These are phyloP conservation scores for Pangasius mekongensis DNA, from an alignment of 2,797 vertebrate genomes.

Conservation along the genomic window DNA sequence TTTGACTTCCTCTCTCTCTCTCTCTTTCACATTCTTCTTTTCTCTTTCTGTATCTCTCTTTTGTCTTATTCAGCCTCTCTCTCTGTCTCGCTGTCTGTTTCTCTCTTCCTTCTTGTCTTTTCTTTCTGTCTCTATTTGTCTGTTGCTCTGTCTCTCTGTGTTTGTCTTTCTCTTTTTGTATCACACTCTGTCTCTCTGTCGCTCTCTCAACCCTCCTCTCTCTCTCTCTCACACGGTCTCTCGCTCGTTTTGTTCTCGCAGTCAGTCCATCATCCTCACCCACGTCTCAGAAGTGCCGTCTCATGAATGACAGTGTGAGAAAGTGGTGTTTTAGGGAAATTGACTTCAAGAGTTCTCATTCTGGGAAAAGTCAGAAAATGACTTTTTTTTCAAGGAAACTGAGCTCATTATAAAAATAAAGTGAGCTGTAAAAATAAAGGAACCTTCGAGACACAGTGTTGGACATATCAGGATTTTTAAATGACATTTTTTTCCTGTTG, in stretches of 20 bases:
- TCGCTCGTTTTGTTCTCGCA: background rate
- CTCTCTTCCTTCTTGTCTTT: background rate
- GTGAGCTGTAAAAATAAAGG: background rate
- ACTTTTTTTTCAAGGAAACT: background rate
- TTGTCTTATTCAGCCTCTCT: background rate
- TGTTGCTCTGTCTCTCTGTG: background rate
- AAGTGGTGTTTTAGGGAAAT: background rate
- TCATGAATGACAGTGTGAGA: background rate
- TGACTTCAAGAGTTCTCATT: background rate
- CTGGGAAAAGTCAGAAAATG: constrained; percentile 1
- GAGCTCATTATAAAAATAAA: constrained; percentile 25
- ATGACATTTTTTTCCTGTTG: background rate
- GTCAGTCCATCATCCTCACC: constrained; percentile 10
- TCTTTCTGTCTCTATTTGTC: too few species aligned
- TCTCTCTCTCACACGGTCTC: background rate
- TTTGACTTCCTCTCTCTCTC: background rate
- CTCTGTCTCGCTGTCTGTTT: background rate
- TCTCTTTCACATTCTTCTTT: background rate
- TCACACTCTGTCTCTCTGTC: background rate
- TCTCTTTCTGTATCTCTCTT: background rate
- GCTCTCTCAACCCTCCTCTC: background rate
- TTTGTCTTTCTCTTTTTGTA: background rate
- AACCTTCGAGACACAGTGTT: background rate
- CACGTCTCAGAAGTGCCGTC: background rate
- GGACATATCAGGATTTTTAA: background rate